Base-by-base conservation (phyloP, 1,140 invertebrate genomes). In the Bombus superbus region DNA sequence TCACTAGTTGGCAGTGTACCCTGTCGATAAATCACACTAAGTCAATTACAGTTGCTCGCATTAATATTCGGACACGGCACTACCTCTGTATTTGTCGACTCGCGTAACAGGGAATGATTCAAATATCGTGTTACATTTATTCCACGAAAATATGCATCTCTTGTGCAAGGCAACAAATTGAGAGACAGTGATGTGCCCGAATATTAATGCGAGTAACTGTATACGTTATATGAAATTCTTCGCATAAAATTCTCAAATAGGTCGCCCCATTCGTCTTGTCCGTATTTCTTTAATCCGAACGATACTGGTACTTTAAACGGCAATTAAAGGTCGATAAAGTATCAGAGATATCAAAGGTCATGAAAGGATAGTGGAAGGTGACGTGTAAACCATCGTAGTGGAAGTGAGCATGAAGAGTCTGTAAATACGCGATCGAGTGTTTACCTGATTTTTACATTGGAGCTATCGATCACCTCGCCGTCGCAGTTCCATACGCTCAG, bases 401-500 rank as follows among this genome's bases (percentile, higher is more conserved):
- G 25, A 73, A 73, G 28, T 28, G 71, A 73, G 71, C 13, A 59
- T 84, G 11, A 28, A 81, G 35, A 66, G 81, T 15, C 74, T 35
- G 69, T 28, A 44, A 28, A 69, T 25, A 72, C 0, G 8, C 22
- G 9, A 32, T 18, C 5, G 22, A 53, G 59, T 68, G 69, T 85
- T 85, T 85, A 97, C 97, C 96, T 97, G 88, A 98, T 97, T 89
- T 96, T 96, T 66, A 98, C 96, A 90, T 96, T 96, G 77, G 97
- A 95, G 88, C 97, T 96, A 57, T 96, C 95, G 71, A 98, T 95
- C 35, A 98, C 95, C 94, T 98, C 98, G 18, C 98, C 98, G 94
- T 98, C 98, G 95, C 98, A 98, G 92, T 98, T 98, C 98, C 98
- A 98, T 38, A 97, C 96, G 89, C 97, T 97, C 80, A 95, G 86